These are phyloP conservation scores for Drosophila seguyi DNA, from an alignment of 1,140 invertebrate genomes.

Conservation along the genomic window DNA sequence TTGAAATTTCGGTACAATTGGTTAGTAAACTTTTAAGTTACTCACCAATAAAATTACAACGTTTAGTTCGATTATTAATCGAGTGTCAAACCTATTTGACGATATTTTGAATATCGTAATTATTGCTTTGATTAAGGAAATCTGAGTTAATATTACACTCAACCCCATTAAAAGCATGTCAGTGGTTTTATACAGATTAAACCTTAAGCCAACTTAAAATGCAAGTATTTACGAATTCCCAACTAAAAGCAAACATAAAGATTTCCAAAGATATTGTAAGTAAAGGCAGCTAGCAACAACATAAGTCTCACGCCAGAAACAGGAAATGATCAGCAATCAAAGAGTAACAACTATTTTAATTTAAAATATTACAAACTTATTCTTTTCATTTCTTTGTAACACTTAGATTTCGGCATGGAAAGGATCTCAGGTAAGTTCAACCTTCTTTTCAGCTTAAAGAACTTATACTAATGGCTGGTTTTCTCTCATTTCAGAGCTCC, in stretches of 20 bases:
- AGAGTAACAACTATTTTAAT: conserved; percentile 11
- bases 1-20: too few relatives aligned
- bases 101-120: not conserved
- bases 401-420: conserved; percentile 85
- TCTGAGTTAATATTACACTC: too few relatives aligned
- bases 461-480: not conserved
- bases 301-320: conserved; percentile 64
- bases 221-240: not conserved
- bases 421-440: conserved; percentile 81
- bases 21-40: too few relatives aligned
- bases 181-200: too few relatives aligned
- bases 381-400: conserved; percentile 24
- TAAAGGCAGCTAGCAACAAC: conserved; percentile 27
- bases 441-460: not conserved
- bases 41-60: too few relatives aligned
- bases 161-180: not conserved
- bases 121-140: not conserved
- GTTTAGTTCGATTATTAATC: not conserved
- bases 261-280: not conserved
- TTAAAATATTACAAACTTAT: conserved; percentile 11
- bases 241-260: not conserved
- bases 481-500: conserved; percentile 65
- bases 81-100: not conserved
- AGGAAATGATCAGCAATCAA: conserved; percentile 1
- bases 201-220: not conserved